Conservation (phyloP, 2,797 vertebrate species). For the Pseudotriccus pelzelni region DNA sequence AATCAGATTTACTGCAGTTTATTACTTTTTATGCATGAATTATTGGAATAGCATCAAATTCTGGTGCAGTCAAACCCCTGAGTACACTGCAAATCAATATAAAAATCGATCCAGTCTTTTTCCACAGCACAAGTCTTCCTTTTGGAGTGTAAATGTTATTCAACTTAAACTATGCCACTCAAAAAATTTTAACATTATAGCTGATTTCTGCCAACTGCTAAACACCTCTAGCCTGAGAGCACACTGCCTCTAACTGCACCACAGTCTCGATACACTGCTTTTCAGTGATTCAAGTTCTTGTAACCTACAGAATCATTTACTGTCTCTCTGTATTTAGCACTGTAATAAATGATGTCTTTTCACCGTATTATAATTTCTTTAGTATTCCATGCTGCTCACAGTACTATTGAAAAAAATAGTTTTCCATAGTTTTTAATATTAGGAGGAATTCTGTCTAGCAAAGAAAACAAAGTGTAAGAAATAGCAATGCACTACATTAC, state of each 20-base stretch:
- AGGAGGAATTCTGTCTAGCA: not conserved
- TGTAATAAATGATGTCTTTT: not conserved
- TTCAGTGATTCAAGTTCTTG: not conserved
- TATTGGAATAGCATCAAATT: constrained; percentile 7
- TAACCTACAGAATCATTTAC: not conserved
- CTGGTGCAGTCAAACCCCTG: not conserved
- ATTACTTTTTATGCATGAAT: not conserved
- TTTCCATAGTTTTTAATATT: not conserved
- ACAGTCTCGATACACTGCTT: not conserved
- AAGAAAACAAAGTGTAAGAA: not conserved
- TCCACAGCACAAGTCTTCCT: not conserved
- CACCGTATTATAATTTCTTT: not conserved
- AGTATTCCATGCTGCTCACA: not conserved
- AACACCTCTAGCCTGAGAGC: not conserved
- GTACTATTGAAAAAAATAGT: not conserved
- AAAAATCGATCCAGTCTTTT: not conserved
- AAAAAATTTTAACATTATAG: not conserved
- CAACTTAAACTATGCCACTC: not conserved
- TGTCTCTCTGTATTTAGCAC: not conserved
- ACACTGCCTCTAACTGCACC: not conserved
- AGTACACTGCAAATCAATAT: not conserved
- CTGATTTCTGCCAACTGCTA: not conserved
- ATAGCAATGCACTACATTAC: not conserved
- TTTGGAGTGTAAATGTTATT: not conserved
- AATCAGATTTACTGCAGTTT: constrained; percentile 9